Evolutionary conservation across 2,888 invertebrate species (phyloP).

Genomic region (Onchidella celtica): DNA sequence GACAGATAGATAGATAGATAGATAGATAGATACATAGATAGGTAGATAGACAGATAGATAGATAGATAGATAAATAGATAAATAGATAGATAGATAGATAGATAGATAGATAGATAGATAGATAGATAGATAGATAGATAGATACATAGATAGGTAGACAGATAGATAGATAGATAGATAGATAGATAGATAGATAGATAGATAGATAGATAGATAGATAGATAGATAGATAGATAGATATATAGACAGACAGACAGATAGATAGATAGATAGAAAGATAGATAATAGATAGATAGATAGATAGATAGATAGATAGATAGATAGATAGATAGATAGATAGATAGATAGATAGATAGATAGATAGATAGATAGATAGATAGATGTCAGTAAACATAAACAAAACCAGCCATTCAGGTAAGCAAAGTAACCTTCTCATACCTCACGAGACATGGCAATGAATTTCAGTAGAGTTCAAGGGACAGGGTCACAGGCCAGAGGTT

Average conservation of each 20-base stretch:
- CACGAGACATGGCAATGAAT: neutral
- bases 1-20: too few species aligned
- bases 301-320: too few species aligned
- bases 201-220: neutral
- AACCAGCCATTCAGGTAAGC: neutral
- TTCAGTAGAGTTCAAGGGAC: neutral
- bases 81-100: too few species aligned
- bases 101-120: neutral
- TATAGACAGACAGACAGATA: too few species aligned
- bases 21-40: too few species aligned
- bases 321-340: neutral
- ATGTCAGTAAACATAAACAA: neutral
- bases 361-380: constrained; percentile 13
- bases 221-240: too few species aligned
- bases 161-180: too few species aligned
- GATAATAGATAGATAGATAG: too few species aligned
- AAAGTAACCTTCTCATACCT: neutral
- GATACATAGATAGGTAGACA: too few species aligned
- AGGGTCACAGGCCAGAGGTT: neutral
- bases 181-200: neutral
- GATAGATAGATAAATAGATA: too few species aligned
- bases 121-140: neutral
- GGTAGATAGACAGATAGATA: too few species aligned
- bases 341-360: constrained; percentile 1
- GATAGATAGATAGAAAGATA: too few species aligned